Evolutionary conservation across 2,888 invertebrate genomes (phyloP), one percentile per base, ranked within the genome.

Genomic region (Saturnia pavonia): DNA sequence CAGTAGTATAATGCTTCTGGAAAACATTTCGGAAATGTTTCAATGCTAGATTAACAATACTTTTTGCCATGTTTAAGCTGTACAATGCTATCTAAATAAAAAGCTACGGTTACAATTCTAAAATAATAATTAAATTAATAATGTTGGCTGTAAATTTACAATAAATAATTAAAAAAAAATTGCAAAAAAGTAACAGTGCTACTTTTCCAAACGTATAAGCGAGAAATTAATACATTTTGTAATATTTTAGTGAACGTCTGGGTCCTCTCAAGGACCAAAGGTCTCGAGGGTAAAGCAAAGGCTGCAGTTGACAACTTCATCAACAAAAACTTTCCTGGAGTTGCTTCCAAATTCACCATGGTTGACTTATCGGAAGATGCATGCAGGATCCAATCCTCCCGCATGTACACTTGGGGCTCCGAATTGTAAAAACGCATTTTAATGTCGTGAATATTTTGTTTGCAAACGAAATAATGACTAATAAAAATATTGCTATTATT

Each of bases 341-440:
- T 93, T 0, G 88, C 82, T 34, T 73, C 85, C 57, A 87, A 87
- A 54, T 80, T 91, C 48, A 77, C 87, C 9, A 74, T 80, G 42
- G 87, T 87, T 0, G 88, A 90, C 70, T 89, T 90, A 78, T 88
- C 89, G 0, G 91, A 90, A 2, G 87, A 85, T 25, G 89, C 88
- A 8, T 92, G 92, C 87, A 88, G 88, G 72, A 88, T 83, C 72
- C 85, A 80, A 48, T 83, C 85, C 71, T 81, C 87, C 12, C 81
- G 80, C 9, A 77, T 81, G 1, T 81, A 90, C 74, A 84, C 86
- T 0, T 54, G 7, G n/a, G 9, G 11, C 0, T 11, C n/a, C 54
- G n/a, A 22, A 8, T 11, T 8, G 11, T 54, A 22, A 54, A n/a
- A 19, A 22, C 22, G 22, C 22, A 54, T 22, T 22, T 48, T 11